phyloP scores from a whole-genome alignment of 2,888 invertebrate genomes.

The Lepidochrysops patricia region DNA sequence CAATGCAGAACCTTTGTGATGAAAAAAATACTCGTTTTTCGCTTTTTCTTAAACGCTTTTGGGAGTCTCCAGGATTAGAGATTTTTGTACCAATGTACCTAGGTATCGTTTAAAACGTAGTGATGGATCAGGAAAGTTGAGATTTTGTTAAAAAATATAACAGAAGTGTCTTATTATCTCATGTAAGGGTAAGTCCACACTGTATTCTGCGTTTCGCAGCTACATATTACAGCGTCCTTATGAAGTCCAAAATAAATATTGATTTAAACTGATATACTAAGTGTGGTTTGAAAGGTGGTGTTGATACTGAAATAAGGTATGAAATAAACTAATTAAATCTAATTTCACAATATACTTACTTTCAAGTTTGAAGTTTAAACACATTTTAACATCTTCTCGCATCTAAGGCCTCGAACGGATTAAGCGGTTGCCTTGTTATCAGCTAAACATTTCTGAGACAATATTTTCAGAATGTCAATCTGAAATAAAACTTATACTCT shows the following conservation, averaged over 20 bases:
- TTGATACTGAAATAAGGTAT: background rate
- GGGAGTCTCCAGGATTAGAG: background rate
- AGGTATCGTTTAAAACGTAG: background rate
- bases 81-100: background rate
- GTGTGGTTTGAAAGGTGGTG: background rate
- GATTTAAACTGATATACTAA: background rate
- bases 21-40: background rate
- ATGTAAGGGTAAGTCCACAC: conserved; percentile 12
- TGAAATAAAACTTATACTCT: background rate
- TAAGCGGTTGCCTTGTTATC: background rate
- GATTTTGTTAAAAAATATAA: background rate
- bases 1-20: background rate
- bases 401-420: background rate
- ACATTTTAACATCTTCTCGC: background rate
- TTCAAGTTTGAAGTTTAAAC: background rate
- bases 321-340: background rate
- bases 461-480: background rate
- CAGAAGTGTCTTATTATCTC: conserved; percentile 3
- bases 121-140: background rate
- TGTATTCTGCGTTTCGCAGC: conserved; percentile 2
- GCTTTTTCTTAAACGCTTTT: background rate
- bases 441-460: background rate
- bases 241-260: background rate
- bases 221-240: background rate
- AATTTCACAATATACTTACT: background rate